A percentile compares a stretch with the other conserved stretches of the same genome.
Evolutionary conservation across 2,888 invertebrate species (phyloP).

Genomic region (Tillus elongatus): DNA sequence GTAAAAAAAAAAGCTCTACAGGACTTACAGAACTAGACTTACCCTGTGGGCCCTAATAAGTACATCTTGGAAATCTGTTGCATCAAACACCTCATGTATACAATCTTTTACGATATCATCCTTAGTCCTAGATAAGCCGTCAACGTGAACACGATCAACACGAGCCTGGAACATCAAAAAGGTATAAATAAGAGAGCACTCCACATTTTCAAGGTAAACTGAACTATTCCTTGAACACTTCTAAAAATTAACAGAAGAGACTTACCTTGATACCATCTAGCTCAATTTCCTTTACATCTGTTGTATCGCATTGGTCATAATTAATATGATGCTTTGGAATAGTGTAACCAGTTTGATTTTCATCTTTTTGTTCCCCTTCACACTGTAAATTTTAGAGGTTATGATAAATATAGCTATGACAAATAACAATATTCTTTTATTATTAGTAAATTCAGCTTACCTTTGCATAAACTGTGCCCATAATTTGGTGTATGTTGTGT

Average conservation of each 20-base stretch:
- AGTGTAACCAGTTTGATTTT: too few relatives aligned
- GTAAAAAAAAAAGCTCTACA: too few relatives aligned
- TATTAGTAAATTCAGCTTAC: conserved; percentile 26
- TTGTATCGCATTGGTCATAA: conserved; percentile 24
- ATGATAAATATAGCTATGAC: conserved; percentile 21
- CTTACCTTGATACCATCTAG: conserved; percentile 48
- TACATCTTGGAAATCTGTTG: conserved; percentile 79
- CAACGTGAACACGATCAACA: conserved; percentile 78
- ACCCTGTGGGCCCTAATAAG: conserved; percentile 59
- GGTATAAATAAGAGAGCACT: conserved; percentile 9
- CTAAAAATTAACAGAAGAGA: too few relatives aligned
- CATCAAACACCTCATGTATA: conserved; percentile 73
- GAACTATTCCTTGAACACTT: too few relatives aligned
- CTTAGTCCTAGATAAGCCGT: conserved; percentile 78
- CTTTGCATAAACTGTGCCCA: conserved; percentile 44
- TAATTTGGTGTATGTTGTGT: conserved; percentile 23
- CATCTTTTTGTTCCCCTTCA: conserved; percentile 23
- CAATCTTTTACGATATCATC: conserved; percentile 77
- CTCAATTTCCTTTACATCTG: conserved; percentile 41
- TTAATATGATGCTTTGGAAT: conserved; percentile 22
- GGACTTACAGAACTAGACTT: conserved; percentile 17
- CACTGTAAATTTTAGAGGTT: conserved; percentile 27
- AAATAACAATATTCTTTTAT: not conserved
- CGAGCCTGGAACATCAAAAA: conserved; percentile 52
- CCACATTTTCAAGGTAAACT: too few relatives aligned